Base-by-base conservation (phyloP, 2,113 vertebrate species). In the Thamnaconus septentrionalis region DNA sequence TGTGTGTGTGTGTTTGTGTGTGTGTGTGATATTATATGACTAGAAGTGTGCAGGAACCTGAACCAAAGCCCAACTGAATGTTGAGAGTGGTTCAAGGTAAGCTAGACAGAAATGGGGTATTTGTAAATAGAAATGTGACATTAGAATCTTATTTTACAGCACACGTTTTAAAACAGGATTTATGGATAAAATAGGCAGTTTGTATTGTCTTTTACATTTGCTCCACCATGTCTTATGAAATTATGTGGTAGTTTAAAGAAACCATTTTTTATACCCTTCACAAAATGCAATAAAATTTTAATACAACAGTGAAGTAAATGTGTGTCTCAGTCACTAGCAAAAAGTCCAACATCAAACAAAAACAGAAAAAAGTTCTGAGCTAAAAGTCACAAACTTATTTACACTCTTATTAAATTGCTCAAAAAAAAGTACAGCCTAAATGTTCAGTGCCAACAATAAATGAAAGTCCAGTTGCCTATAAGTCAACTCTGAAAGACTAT, bases 261-360 rank as follows among this genome's bases (percentile, higher is more conserved):
- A 90, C 89, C 82, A 93, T 93, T 94, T 95, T 94, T 90, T 93
- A 92, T 84, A 89, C 94, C 91, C 89, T 91, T 92, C 18, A 93
- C 92, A 93, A 94, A 94, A 95, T 94, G 94, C 52, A 75, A 66
- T 70, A 66, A 71, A 80, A 62, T 80, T 82, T 82, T 68, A 80
- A 76, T 85, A 78, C 18, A 31, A 31, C 18, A 31, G 18, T 31
- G 18, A 31, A 31, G 18, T 31, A 31, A 31, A 31, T 31, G 18
- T 31, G 18, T 31, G 18, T 31, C 18, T 31, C 18, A 31, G 18
- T 31, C 18, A 31, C 18, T 31, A 2, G 18, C 18, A 31, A 31
- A 31, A 31, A 31, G 18, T 31, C 18, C 18, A 31, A 31, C 18
- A 31, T 31, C 18, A 31, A 31, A 31, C 18, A 31, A 31, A 31